phyloP scores from a whole-genome alignment of 2,797 vertebrate genomes.

The Hybognathus amarus region DNA sequence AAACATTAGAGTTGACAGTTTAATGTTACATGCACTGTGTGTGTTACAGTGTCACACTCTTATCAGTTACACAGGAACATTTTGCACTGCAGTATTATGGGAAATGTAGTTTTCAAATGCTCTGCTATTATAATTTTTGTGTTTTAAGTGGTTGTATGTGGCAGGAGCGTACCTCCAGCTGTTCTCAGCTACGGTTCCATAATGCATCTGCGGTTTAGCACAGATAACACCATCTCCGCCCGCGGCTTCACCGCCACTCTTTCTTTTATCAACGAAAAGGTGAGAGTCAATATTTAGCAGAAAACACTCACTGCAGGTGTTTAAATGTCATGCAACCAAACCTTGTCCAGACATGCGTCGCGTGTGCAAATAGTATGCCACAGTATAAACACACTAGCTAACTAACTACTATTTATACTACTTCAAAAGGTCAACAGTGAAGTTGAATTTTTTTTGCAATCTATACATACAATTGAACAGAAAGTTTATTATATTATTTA shows the following conservation, averaged over 20 bases:
- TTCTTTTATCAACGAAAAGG: slow-evolving; percentile 79
- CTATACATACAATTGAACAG: not conserved
- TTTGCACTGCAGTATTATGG: not conserved
- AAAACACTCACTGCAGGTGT: slow-evolving; percentile 9
- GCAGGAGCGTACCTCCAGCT: slow-evolving; percentile 70
- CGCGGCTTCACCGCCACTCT: slow-evolving; percentile 78
- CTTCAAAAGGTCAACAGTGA: not conserved
- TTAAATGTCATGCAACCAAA: slow-evolving; percentile 29
- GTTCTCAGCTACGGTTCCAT: slow-evolving; percentile 76
- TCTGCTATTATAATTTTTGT: slow-evolving; percentile 11
- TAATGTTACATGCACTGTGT: not conserved
- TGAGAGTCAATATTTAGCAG: slow-evolving; percentile 56
- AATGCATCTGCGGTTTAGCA: slow-evolving; percentile 80
- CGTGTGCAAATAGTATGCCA: slow-evolving; percentile 9
- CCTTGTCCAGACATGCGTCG: not conserved
- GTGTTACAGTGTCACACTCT: not conserved
- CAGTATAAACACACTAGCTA: not conserved
- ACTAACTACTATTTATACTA: not conserved
- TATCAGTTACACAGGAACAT: not conserved
- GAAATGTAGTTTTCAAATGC: slow-evolving; percentile 25
- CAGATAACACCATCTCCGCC: slow-evolving; percentile 75
- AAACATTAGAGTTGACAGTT: not conserved
- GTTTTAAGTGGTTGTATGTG: slow-evolving; percentile 78
- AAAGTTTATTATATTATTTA: not conserved
- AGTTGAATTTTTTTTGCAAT: not conserved